Conservation (phyloP, 1,140 invertebrate species). For the Magallana angulata region DNA sequence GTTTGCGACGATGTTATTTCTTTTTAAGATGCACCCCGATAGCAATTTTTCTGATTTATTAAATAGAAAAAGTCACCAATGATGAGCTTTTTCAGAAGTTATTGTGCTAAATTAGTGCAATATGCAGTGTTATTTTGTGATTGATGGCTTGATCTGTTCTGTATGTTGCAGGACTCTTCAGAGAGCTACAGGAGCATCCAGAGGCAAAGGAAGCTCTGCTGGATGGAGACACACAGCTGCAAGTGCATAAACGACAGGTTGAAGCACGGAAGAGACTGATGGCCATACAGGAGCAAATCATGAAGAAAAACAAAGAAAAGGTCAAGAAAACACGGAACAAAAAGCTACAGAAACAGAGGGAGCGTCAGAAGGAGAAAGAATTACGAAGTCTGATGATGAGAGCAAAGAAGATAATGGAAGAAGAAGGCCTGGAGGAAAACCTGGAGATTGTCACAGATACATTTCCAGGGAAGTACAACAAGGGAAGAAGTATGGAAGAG, state of each 20-base stretch:
- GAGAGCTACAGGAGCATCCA: background rate
- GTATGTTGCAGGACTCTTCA: background rate
- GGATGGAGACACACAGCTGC: background rate
- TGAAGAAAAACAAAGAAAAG: conserved; percentile 16
- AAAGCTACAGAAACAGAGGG: background rate
- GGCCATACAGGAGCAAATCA: background rate
- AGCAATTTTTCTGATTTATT: too few species aligned
- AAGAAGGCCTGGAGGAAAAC: background rate
- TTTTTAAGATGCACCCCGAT: too few species aligned
- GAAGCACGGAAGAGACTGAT: background rate
- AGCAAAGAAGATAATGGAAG: conserved; percentile 18
- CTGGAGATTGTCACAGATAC: background rate
- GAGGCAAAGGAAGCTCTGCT: background rate
- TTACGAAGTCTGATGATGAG: background rate
- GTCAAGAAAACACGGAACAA: conserved; percentile 14
- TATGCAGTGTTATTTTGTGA: too few species aligned
- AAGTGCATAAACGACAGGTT: background rate
- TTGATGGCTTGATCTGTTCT: background rate
- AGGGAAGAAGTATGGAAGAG: conserved; percentile 5
- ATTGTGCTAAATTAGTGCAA: too few species aligned
- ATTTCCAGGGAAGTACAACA: background rate
- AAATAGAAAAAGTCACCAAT: too few species aligned
- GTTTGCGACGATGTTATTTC: too few species aligned
- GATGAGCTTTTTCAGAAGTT: too few species aligned
- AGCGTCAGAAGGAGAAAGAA: background rate